Conservation (phyloP, 2,888 invertebrate genomes). For the Icerya purchasi region DNA sequence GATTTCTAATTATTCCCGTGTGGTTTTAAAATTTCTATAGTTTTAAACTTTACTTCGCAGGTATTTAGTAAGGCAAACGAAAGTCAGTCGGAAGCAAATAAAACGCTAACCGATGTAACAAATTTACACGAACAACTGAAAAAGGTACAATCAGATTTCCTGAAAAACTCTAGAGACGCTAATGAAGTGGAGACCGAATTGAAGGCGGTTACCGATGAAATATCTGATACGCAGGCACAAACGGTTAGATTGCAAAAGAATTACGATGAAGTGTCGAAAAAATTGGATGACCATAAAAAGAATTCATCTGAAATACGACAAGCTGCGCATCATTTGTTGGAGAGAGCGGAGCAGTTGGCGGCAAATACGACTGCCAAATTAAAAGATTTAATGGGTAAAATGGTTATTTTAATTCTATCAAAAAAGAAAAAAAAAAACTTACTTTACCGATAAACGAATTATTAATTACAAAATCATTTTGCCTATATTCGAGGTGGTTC, state of each 20-base stretch:
- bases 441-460: too few relatives aligned
- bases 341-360: conserved; percentile 61
- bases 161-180: conserved; percentile 61
- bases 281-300: conserved; percentile 46
- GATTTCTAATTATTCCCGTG: too few relatives aligned
- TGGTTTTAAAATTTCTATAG: too few relatives aligned
- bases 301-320: conserved; percentile 57
- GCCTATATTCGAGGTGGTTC: too few relatives aligned
- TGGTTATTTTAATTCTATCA: too few relatives aligned
- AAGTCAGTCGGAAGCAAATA: conserved; percentile 57
- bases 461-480: too few relatives aligned
- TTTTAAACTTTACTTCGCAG: too few relatives aligned
- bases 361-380: conserved; percentile 53
- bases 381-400: conserved; percentile 32
- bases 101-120: conserved; percentile 54
- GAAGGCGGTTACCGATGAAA: conserved; percentile 45
- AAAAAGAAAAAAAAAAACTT: too few relatives aligned
- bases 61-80: conserved; percentile 60
- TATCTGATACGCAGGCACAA: conserved; percentile 43
- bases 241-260: conserved; percentile 35
- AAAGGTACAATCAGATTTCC: conserved; percentile 53
- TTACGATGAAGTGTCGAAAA: conserved; percentile 48
- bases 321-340: conserved; percentile 51
- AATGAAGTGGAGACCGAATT: conserved; percentile 59
- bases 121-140: conserved; percentile 46